Evolutionary conservation across 2,888 invertebrate genomes (phyloP).

Genomic region (Furcula furcula): DNA sequence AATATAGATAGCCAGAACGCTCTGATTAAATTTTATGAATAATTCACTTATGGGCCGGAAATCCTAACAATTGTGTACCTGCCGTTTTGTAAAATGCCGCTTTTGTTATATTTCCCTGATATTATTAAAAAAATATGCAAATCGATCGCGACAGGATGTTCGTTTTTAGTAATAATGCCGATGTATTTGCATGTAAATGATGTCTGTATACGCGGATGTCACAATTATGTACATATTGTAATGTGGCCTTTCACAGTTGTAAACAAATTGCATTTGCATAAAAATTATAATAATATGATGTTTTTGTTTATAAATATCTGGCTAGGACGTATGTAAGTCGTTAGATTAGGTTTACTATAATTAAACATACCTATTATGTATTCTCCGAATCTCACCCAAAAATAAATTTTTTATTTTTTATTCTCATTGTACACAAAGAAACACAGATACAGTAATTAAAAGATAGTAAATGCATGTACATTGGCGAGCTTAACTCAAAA

Average conservation of each 20-base stretch:
- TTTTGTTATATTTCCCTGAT: constrained; percentile 72
- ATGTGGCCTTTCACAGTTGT: constrained; percentile 60
- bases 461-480: too few species aligned
- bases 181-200: constrained; percentile 78
- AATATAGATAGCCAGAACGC: constrained; percentile 60
- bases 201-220: constrained; percentile 68
- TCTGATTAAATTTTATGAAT: constrained; percentile 75
- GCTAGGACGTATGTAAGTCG: too few species aligned
- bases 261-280: constrained; percentile 41
- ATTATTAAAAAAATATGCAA: constrained; percentile 80
- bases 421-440: too few species aligned
- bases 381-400: too few species aligned
- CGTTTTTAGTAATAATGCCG: constrained; percentile 73
- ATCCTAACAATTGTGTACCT: constrained; percentile 65
- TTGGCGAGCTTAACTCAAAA: too few species aligned
- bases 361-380: too few species aligned
- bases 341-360: too few species aligned
- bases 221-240: constrained; percentile 70
- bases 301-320: too few species aligned
- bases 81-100: constrained; percentile 58
- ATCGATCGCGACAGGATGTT: constrained; percentile 77
- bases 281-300: too few species aligned
- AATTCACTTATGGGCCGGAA: constrained; percentile 68
- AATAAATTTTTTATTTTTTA: too few species aligned
- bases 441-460: too few species aligned